phyloP scores from a whole-genome alignment of 2,113 vertebrate species.

The Gasterosteus nipponicus region DNA sequence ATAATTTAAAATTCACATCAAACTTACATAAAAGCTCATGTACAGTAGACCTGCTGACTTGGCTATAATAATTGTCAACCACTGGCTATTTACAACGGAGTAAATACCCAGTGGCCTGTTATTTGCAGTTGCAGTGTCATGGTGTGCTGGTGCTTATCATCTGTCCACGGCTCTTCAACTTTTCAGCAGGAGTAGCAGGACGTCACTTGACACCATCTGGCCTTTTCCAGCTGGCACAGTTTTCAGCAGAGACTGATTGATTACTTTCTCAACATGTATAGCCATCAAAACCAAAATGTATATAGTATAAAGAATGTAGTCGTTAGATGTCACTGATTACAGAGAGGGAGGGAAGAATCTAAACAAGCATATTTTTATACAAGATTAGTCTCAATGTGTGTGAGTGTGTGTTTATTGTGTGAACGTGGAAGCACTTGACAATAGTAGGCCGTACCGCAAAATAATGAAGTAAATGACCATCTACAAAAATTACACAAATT shows the following conservation, averaged over 20 bases:
- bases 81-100: conserved; percentile 25
- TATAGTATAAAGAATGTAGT: not conserved
- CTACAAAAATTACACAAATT: conserved; percentile 19
- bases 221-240: conserved; percentile 7
- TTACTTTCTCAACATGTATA: conserved; percentile 25
- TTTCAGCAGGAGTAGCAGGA: conserved; percentile 40
- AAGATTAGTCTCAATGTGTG: not conserved
- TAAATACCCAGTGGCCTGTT: conserved; percentile 38
- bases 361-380: conserved; percentile 19
- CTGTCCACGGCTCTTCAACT: conserved; percentile 51
- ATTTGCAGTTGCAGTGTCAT: conserved; percentile 44
- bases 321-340: conserved; percentile 22
- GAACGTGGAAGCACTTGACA: conserved; percentile 9
- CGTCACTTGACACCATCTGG: conserved; percentile 45
- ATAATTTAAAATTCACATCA: not conserved
- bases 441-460: conserved; percentile 2
- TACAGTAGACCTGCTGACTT: not conserved
- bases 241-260: conserved; percentile 38
- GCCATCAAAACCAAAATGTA: not conserved
- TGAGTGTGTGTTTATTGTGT: conserved; percentile 10
- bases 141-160: conserved; percentile 50
- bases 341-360: conserved; percentile 22
- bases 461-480: conserved; percentile 26
- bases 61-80: not conserved
- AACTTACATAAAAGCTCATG: not conserved